phyloP scores from a whole-genome alignment of 2,797 vertebrate species.

The Rhinogobio ventralis region DNA sequence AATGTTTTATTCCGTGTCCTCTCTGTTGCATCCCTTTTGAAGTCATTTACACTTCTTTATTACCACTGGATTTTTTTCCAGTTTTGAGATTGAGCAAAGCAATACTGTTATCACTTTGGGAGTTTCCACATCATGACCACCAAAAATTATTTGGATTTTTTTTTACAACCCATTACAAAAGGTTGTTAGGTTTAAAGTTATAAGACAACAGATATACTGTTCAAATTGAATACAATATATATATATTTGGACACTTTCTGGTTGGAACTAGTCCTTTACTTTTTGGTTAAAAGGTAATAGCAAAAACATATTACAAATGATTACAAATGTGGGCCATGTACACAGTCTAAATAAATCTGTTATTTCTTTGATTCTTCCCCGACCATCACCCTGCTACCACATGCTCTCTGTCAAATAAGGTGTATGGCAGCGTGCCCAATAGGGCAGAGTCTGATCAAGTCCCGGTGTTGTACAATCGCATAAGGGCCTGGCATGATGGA shows the following conservation, averaged over 20 bases:
- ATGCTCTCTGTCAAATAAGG: conserved; percentile 43
- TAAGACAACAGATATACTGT: not conserved
- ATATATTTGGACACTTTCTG: not conserved
- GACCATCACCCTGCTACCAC: conserved; percentile 25
- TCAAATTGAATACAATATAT: not conserved
- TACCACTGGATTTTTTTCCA: conserved; percentile 26
- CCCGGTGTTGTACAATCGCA: conserved; percentile 19
- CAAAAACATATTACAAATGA: not conserved
- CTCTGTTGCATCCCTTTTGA: not conserved
- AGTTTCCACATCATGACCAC: not conserved
- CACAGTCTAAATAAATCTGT: not conserved
- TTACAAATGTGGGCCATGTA: not conserved
- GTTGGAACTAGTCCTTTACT: not conserved
- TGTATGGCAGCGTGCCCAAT: conserved; percentile 47
- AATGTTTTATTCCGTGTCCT: not conserved
- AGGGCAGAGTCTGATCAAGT: conserved; percentile 25
- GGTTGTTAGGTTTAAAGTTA: not conserved
- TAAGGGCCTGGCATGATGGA: conserved; percentile 73
- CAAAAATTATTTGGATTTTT: not conserved
- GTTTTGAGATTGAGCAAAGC: conserved; percentile 1
- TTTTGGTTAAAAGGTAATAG: not conserved
- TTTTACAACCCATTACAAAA: not conserved
- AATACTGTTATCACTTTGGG: not conserved
- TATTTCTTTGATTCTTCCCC: conserved; percentile 3
- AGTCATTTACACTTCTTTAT: conserved; percentile 17